Conservation (phyloP, 2,113 vertebrate species). For the Hepsetus odoe region DNA sequence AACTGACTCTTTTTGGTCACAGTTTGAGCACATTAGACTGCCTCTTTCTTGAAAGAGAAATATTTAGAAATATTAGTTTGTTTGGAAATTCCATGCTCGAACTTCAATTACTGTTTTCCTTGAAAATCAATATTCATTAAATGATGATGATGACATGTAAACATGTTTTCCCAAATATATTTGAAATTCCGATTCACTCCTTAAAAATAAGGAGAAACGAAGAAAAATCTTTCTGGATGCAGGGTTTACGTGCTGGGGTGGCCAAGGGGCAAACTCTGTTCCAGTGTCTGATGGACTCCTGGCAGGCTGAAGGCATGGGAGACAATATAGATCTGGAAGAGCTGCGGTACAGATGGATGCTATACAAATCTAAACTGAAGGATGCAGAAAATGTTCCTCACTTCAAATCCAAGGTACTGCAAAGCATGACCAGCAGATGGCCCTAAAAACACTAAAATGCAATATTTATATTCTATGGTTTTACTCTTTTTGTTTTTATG, state of each 20-base stretch:
- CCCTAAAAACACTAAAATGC: background rate
- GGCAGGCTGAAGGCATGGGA: conserved; percentile 45
- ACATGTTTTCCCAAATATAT: background rate
- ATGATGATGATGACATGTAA: background rate
- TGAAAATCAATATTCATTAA: background rate
- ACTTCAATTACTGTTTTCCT: background rate
- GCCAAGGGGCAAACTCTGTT: conserved; percentile 77
- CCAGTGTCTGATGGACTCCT: conserved; percentile 60
- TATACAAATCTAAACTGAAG: conserved; percentile 90
- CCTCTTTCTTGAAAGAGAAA: background rate
- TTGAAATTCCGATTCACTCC: background rate
- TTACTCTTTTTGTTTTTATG: background rate
- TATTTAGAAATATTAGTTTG: background rate
- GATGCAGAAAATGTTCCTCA: conserved; percentile 62
- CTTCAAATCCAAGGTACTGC: conserved; percentile 54
- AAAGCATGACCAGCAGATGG: conserved; percentile 10
- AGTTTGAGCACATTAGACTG: background rate
- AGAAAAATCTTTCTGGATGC: background rate
- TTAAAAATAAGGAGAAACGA: background rate
- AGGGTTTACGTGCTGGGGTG: conserved; percentile 79
- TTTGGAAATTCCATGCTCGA: background rate
- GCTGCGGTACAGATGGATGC: conserved; percentile 89
- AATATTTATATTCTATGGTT: background rate
- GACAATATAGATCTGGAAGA: conserved; percentile 79
- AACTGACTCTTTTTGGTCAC: background rate